Percentiles rank a stretch among this genome's conserved stretches.
phyloP scores from a whole-genome alignment of 2,113 vertebrate species.

The Gambusia affinis region DNA sequence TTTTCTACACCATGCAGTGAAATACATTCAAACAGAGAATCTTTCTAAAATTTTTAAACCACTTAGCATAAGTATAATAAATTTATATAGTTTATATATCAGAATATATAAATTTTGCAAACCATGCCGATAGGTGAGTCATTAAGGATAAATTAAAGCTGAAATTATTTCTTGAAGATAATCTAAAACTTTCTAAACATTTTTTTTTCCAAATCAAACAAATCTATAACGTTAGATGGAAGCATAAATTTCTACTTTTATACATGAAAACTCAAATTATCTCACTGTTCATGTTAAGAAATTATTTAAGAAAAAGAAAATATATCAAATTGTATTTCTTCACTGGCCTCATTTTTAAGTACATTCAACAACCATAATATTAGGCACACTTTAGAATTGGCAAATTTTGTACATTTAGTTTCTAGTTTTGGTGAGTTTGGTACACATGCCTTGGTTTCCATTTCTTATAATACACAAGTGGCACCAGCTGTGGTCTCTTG shows the following conservation, averaged over 20 bases:
- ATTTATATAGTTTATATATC: no score
- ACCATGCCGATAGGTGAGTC: neutral
- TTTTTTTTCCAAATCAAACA: no score
- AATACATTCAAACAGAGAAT: conserved; percentile 2
- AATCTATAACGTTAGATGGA: no score
- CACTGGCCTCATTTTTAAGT: neutral
- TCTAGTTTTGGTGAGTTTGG: no score
- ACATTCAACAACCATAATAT: no score
- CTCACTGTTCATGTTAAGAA: neutral
- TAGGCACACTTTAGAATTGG: neutral
- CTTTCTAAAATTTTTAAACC: neutral
- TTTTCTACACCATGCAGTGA: conserved; percentile 13
- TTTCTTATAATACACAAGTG: no score
- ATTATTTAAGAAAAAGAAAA: neutral
- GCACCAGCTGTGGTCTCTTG: no score
- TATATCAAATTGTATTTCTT: neutral
- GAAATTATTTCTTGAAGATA: no score
- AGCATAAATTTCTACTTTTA: no score
- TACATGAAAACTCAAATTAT: neutral
- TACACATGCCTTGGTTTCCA: no score
- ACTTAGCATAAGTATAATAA: neutral
- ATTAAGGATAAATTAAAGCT: no score
- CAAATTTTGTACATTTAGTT: neutral
- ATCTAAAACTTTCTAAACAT: neutral
- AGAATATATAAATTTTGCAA: neutral